Base-by-base conservation (phyloP, 2,113 vertebrate species). In the Otis tarda region DNA sequence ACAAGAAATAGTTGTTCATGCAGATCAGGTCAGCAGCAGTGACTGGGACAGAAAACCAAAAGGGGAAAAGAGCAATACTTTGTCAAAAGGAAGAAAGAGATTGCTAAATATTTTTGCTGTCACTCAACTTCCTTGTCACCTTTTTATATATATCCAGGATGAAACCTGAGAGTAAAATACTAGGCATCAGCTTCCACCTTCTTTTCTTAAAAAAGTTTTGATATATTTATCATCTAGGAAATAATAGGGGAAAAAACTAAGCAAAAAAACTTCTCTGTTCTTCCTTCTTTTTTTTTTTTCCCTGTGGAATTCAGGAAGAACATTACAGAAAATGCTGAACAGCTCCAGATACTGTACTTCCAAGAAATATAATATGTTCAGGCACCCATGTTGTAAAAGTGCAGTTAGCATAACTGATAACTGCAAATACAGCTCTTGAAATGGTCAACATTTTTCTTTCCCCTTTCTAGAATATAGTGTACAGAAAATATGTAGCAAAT, bases 11-110 rank as follows among this genome's bases (percentile, higher is more conserved):
- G 7, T 31, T 73, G 24, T 69, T 90, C 63, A 61, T 92, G 83
- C 49, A 93, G 69, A 83, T 76, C 39, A 73, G 39, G 45, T 60
- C 16, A 83, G 33, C 24, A 82, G 57, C 49, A 92, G 59, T 25
- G 33, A 53, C 30, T 41, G 33, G 37, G 53, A 79, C 45, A 92
- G 79, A 56, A 97, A 94, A 95, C 80, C 88, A 92, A 67, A 63
- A 61, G 10, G 5, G 27, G 31, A 22, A 92, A 94, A 90, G 33
- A 91, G 13, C 45, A 94, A 39, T 70, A 47, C 20, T 85, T 89
- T 64, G 49, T 18, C 49, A 75, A 83, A 90, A 5, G 27, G 21
- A 91, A 90, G 56, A 79, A 83, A 89, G 45, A 84, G 39, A 76
- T 69, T 76, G 35, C 13, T 73, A 86, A 90, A 85, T 61, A 73